A percentile compares a stretch with the other conserved stretches of the same genome.
phyloP scores from a whole-genome alignment of 2,797 vertebrate species.

The Mormyrops attenuatus region DNA sequence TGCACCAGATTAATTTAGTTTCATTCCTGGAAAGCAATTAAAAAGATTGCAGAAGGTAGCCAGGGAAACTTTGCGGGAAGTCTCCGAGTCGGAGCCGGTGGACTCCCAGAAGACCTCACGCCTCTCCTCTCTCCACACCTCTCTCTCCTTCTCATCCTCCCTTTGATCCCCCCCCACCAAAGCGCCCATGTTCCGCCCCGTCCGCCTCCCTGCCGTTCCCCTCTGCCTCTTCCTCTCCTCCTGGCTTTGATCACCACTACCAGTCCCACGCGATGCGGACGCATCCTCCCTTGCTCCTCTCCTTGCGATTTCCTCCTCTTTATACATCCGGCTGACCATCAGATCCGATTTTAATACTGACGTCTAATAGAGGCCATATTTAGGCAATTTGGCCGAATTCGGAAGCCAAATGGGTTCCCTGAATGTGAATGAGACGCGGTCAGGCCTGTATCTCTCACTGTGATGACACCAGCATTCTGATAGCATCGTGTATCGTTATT shows the following conservation, averaged over 20 bases:
- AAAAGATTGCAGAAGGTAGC: conserved; percentile 1
- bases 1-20: not conserved
- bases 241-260: conserved; percentile 57
- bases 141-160: conserved; percentile 29
- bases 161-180: conserved; percentile 9
- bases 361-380: not conserved
- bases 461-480: not conserved
- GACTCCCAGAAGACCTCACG: conserved; percentile 30
- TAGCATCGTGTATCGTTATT: not conserved
- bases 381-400: not conserved
- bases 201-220: conserved; percentile 33
- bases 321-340: not conserved
- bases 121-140: conserved; percentile 33
- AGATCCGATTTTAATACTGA: not conserved
- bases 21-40: not conserved
- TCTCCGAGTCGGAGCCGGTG: not conserved
- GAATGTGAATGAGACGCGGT: not conserved
- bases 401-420: not conserved
- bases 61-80: not conserved
- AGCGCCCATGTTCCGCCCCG: not conserved
- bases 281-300: conserved; percentile 1
- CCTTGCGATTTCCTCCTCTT: conserved; percentile 34
- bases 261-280: conserved; percentile 35
- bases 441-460: too few species aligned
- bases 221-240: conserved; percentile 26